Conservation (phyloP, 2,113 vertebrate genomes). For the Lophius piscatorius region DNA sequence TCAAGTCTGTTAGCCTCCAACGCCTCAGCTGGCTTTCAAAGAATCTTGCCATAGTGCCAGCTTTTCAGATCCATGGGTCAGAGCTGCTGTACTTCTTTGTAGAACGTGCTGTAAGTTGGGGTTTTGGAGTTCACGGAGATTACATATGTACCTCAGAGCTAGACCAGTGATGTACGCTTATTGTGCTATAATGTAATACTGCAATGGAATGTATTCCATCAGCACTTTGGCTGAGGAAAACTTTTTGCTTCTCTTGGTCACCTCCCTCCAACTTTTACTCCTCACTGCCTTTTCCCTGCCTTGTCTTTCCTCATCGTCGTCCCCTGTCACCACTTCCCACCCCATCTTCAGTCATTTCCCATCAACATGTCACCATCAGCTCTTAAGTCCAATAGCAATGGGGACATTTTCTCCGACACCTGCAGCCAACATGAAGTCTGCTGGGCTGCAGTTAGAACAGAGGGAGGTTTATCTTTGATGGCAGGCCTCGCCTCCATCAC, state of each 20-base stretch:
- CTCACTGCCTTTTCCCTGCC: neutral
- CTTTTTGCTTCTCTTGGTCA: neutral
- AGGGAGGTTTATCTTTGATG: slow-evolving; percentile 79
- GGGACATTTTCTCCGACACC: slow-evolving; percentile 68
- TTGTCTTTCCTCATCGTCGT: slow-evolving; percentile 18
- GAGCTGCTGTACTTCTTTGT: too few species aligned
- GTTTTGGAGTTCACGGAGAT: too few species aligned
- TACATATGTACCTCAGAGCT: too few species aligned
- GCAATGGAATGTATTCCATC: neutral
- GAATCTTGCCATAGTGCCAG: too few species aligned
- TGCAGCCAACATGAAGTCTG: slow-evolving; percentile 68
- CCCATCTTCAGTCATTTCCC: slow-evolving; percentile 42
- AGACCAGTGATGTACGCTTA: neutral
- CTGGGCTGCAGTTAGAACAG: slow-evolving; percentile 64
- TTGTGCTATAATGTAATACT: neutral
- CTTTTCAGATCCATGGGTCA: too few species aligned
- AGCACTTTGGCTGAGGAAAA: neutral
- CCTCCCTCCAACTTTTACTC: neutral
- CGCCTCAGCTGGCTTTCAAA: too few species aligned
- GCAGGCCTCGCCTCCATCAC: slow-evolving; percentile 73
- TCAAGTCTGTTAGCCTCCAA: too few species aligned
- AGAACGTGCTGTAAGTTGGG: too few species aligned
- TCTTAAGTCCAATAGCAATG: slow-evolving; percentile 56
- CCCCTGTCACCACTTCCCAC: slow-evolving; percentile 21
- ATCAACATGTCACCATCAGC: slow-evolving; percentile 57